Base-by-base conservation (phyloP, 2,888 invertebrate species). In the Dynastes grantii region DNA sequence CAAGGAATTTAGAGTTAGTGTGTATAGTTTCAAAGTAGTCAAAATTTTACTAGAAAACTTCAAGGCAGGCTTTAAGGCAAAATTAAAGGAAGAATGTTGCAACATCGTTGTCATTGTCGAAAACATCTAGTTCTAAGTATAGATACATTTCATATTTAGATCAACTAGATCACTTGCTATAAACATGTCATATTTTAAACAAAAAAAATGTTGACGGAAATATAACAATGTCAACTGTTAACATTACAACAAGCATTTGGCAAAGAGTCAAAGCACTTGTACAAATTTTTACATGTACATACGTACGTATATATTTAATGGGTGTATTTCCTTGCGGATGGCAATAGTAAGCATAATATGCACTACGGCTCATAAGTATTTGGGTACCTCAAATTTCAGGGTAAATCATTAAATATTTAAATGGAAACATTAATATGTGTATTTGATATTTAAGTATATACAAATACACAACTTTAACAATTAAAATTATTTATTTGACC, bases 191-290 rank as follows among this genome's bases (percentile, higher is more conserved):
- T 63, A 63, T 63, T 63, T 63, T 32, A 63, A 32, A 16, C 55
- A 0, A 22, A 55, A 63, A 27, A 63, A 32, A 32, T 32, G 3
- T 32, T 29, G 32, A 32, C 63, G 63, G 29, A 29, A 32, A 63
- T 63, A 27, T 63, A 63, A 32, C 63, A 63, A 63, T 13, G 29
- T 29, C 11, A 29, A 63, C 55, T 55, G n/a, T 55, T 16, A 55
- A 13, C n/a, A 55, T 55, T 16, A 55, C 63, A 55, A 63, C 63
- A 63, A 63, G 8, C 13, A 27, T 32, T 29, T 63, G 63, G 63
- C 63, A 63, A 63, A 29, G 29, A 13, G 11, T 63, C 63, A 32
- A 29, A 63, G 9, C 11, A 63, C 27, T 63, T 63, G 55, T 22
- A 55, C 16, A 55, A 27, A 32, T 32, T 45, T 8, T 45, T 45